phyloP scores from a whole-genome alignment of 2,113 vertebrate species.

The Aphyosemion australe region DNA sequence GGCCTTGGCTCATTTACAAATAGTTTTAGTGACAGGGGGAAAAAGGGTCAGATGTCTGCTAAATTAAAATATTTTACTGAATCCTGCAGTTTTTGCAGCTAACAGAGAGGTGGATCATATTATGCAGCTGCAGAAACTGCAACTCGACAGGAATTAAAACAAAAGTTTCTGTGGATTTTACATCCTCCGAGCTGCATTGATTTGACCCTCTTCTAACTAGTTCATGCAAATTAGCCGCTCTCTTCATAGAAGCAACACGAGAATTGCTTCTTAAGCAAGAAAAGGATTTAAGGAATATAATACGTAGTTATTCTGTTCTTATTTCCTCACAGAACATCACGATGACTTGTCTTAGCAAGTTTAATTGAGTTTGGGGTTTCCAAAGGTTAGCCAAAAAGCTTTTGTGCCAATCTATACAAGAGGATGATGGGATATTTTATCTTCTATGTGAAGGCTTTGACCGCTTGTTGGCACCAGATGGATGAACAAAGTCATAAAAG shows the following conservation, averaged over 20 bases:
- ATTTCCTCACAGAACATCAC: not conserved
- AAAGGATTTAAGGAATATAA: not conserved
- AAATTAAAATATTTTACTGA: too few species aligned
- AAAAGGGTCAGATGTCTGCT: too few species aligned
- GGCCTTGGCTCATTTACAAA: too few species aligned
- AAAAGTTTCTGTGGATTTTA: not conserved
- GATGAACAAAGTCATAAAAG: not conserved
- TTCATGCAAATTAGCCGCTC: not conserved
- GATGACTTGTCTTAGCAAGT: not conserved
- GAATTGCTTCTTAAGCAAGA: not conserved
- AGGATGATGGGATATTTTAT: not conserved
- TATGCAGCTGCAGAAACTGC: not conserved
- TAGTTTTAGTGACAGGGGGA: too few species aligned
- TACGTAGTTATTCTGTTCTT: not conserved
- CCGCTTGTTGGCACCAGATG: not conserved
- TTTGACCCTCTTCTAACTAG: not conserved
- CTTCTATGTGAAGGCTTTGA: not conserved
- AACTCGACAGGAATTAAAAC: not conserved
- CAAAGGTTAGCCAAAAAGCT: not conserved
- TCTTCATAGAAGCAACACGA: not conserved
- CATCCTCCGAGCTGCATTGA: not conserved
- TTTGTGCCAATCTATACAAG: not conserved
- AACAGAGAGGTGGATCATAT: not conserved
- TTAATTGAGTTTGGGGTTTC: conserved; percentile 1
- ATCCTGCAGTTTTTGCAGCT: not conserved